phyloP scores from a whole-genome alignment of 1,140 invertebrate genomes.

The Galendromus occidentalis region DNA sequence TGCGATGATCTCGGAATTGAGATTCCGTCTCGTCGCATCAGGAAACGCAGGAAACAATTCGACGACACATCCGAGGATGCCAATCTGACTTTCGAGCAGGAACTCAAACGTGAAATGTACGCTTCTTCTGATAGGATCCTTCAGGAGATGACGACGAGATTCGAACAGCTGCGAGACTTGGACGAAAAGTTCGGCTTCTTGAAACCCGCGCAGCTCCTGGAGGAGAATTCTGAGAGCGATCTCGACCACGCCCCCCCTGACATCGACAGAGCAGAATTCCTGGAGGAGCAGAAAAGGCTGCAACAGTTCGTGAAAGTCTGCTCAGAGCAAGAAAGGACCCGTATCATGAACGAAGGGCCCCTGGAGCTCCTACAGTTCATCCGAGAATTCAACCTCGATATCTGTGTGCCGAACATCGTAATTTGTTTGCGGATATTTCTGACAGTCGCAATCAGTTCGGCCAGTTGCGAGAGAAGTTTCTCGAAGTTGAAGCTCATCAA shows the following conservation, averaged over 20 bases:
- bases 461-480: too few relatives aligned
- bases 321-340: neutral
- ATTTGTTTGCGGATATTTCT: neutral
- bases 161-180: neutral
- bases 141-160: neutral
- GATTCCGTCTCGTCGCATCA: neutral
- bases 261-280: neutral
- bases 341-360: neutral
- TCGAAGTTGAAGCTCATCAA: too few relatives aligned
- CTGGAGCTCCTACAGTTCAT: slow-evolving; percentile 9
- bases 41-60: neutral
- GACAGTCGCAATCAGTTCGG: too few relatives aligned
- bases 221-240: too few relatives aligned
- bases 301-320: neutral
- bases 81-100: neutral
- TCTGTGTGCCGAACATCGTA: slow-evolving; percentile 11
- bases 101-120: slow-evolving; percentile 1
- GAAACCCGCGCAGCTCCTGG: too few relatives aligned
- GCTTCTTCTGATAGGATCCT: neutral
- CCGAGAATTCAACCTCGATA: slow-evolving; percentile 4
- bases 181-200: too few relatives aligned
- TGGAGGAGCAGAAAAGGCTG: slow-evolving; percentile 4
- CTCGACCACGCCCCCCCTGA: too few relatives aligned
- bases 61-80: neutral
- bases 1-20: slow-evolving; percentile 3